phyloP scores from a whole-genome alignment of 92 coral and sea anemone genomes.

The Palythoa grandiflora region DNA sequence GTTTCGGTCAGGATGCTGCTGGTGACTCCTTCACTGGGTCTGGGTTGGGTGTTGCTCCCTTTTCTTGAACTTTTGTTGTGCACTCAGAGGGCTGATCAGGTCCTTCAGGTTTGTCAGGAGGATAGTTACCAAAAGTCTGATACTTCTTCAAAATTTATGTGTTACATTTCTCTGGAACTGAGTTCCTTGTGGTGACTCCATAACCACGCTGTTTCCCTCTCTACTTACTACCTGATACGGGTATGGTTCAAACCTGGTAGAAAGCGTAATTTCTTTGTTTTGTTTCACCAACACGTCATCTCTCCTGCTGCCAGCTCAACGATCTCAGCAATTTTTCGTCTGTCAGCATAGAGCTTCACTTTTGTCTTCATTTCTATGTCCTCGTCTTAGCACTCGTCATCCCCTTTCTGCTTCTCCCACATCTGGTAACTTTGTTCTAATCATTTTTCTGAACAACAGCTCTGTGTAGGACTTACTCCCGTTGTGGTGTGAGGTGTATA shows the following conservation, averaged over 20 bases:
- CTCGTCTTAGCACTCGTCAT: too few relatives aligned
- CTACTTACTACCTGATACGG: slow-evolving; percentile 56
- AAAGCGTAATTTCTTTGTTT: too few relatives aligned
- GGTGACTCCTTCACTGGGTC: background rate
- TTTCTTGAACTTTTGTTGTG: background rate
- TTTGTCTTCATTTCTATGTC: too few relatives aligned
- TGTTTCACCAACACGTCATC: too few relatives aligned
- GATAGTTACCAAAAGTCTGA: background rate
- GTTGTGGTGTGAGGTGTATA: too few relatives aligned
- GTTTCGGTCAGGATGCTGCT: slow-evolving; percentile 14
- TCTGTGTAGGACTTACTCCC: too few relatives aligned
- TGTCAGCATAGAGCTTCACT: too few relatives aligned
- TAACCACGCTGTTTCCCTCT: slow-evolving; percentile 54
- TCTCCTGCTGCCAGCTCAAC: too few relatives aligned
- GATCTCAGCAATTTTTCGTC: too few relatives aligned
- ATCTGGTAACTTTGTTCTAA: too few relatives aligned
- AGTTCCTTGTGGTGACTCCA: slow-evolving; percentile 51
- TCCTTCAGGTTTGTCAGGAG: slow-evolving; percentile 2
- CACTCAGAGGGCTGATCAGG: slow-evolving; percentile 1
- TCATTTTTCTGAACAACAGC: too few relatives aligned
- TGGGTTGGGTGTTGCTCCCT: background rate
- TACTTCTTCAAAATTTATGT: slow-evolving; percentile 37
- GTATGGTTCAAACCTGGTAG: slow-evolving; percentile 38
- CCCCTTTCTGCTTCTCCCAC: too few relatives aligned
- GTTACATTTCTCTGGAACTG: slow-evolving; percentile 54